Conservation (phyloP, 2,888 invertebrate species). For the Chloroclysta siterata region DNA sequence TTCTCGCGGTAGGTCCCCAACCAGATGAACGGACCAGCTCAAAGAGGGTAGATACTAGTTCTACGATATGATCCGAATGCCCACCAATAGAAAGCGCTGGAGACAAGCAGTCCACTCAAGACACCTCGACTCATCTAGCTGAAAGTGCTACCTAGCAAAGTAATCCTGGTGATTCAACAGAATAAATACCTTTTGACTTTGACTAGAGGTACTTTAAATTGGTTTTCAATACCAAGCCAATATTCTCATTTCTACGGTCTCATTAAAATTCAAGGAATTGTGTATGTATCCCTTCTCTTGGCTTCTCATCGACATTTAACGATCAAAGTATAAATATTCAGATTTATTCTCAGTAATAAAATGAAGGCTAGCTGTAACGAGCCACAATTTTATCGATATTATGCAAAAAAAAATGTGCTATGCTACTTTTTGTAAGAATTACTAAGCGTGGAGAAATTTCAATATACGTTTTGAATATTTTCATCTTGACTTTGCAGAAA, state of each 20-base stretch:
- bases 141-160: too few species aligned
- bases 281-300: slow-evolving; percentile 10
- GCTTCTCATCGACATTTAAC: slow-evolving; percentile 19
- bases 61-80: too few species aligned
- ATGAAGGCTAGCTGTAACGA: slow-evolving; percentile 17
- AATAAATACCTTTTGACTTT: too few species aligned
- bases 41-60: too few species aligned
- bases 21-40: too few species aligned
- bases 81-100: too few species aligned
- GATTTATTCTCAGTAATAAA: slow-evolving; percentile 26
- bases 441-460: neutral
- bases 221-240: neutral
- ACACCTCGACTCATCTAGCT: too few species aligned
- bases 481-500: neutral
- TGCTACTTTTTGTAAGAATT: neutral
- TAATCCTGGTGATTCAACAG: too few species aligned
- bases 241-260: slow-evolving; percentile 9
- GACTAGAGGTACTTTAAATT: too few species aligned
- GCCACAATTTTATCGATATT: slow-evolving; percentile 19
- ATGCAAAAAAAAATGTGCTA: slow-evolving; percentile 6
- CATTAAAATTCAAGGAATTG: slow-evolving; percentile 23
- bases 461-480: neutral
- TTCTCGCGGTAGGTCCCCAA: too few species aligned
- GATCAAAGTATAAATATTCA: slow-evolving; percentile 24
- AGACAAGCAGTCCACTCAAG: too few species aligned